These are phyloP conservation scores for Troides aeacus DNA, from an alignment of 2,888 invertebrate species.

Conservation along the genomic window DNA sequence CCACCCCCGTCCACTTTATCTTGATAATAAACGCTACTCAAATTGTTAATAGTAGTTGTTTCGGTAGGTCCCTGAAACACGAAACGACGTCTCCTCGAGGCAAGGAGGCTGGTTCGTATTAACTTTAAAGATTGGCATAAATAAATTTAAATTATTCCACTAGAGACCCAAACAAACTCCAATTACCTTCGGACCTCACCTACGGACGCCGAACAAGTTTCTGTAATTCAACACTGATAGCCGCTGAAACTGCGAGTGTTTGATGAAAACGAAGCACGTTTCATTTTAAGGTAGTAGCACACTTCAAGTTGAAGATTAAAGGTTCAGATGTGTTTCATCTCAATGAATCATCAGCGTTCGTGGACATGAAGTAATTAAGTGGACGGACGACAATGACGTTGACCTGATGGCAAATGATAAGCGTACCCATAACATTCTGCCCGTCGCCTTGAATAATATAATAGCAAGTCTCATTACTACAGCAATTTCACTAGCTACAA, in stretches of 20 bases:
- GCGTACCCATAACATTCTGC: too few relatives aligned
- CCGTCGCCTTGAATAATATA: too few relatives aligned
- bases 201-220: slow-evolving; percentile 23
- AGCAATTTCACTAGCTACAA: too few relatives aligned
- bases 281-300: slow-evolving; percentile 20
- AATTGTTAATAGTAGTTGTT: slow-evolving; percentile 29
- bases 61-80: slow-evolving; percentile 13
- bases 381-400: neutral
- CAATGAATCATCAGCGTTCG: neutral
- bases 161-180: slow-evolving; percentile 23
- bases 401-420: too few relatives aligned
- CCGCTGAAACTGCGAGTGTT: slow-evolving; percentile 22
- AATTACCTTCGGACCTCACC: slow-evolving; percentile 26
- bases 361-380: neutral
- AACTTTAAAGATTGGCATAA: slow-evolving; percentile 30
- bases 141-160: slow-evolving; percentile 30
- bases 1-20: neutral
- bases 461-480: too few relatives aligned
- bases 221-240: slow-evolving; percentile 27
- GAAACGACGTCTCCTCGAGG: slow-evolving; percentile 24
- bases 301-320: slow-evolving; percentile 7
- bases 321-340: neutral
- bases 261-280: slow-evolving; percentile 25
- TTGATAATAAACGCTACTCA: slow-evolving; percentile 16
- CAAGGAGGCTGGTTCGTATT: slow-evolving; percentile 25